Base-by-base conservation (phyloP, 2,113 vertebrate species). In the Chlorodrepanis virens region DNA sequence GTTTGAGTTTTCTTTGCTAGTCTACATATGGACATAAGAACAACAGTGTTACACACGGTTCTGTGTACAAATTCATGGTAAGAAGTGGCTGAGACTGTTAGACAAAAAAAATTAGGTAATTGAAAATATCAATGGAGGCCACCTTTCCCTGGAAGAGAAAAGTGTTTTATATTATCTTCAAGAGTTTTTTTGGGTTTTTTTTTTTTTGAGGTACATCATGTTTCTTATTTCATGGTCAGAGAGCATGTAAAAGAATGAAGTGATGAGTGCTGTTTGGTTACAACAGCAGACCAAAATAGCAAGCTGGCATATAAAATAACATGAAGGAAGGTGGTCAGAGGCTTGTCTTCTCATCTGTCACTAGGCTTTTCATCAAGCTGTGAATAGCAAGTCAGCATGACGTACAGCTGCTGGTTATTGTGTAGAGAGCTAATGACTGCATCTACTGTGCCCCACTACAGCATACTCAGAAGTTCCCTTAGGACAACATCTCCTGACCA, bases 371-470 rank as follows among this genome's bases (percentile, higher is more conserved):
- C 70, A 77, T 83, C 63, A 92, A 71, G 23, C 83, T 81, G 60
- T 92, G 96, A 92, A 90, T 67, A 94, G 69, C 69, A 81, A 81
- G 94, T 33, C 86, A 78, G 83, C 83, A 56, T 89, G 94, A 92
- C 0, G 4, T 64, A 63, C 81, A 67, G 76, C 50, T 63, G 27
- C 78, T 85, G 70, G 29, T 76, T 85, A 72, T 77, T 96, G 75
- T 90, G 70, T 23, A 59, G 74, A 57, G 81, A 85, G 57, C 84
- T 90, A 83, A 90, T 77, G 90, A 92, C 76, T 90, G 71, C 59
- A 10, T 50, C 42, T 11, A 47, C 60, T 81, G 59, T 77, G 76
- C 54, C 83, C 71, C 68, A 28, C 83, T 50, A 16, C 39, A 87
- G 81, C 67, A 25, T 3, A 79, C 28, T 65, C 63, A 65, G 21